Conservation (phyloP, 2,888 invertebrate genomes). For the Sinelater perroti region DNA sequence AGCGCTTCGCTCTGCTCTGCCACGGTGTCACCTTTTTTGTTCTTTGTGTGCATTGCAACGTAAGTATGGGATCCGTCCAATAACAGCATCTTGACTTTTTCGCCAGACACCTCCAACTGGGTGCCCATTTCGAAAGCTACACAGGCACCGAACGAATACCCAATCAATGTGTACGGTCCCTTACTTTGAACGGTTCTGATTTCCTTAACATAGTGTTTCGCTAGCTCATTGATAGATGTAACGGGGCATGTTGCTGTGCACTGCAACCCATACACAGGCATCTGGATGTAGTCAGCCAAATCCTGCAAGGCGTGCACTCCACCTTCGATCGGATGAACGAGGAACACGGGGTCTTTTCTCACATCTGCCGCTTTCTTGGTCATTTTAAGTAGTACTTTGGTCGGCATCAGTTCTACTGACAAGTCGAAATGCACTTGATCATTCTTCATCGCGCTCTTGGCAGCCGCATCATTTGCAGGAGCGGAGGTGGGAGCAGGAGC, state of each 20-base stretch:
- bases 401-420: conserved; percentile 77
- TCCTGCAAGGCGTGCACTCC: conserved; percentile 74
- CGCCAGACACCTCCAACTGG: conserved; percentile 74
- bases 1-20: conserved; percentile 77
- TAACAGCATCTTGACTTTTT: conserved; percentile 73
- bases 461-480: conserved; percentile 43
- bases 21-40: conserved; percentile 63
- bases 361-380: conserved; percentile 63
- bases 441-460: conserved; percentile 59
- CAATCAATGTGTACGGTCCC: conserved; percentile 89
- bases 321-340: conserved; percentile 91
- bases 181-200: conserved; percentile 78
- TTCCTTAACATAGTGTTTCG: conserved; percentile 75
- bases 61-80: conserved; percentile 92
- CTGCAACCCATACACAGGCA: conserved; percentile 89
- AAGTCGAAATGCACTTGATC: conserved; percentile 64
- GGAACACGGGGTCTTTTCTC: conserved; percentile 67
- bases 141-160: conserved; percentile 95
- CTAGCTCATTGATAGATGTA: conserved; percentile 75
- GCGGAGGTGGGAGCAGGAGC: too few relatives aligned
- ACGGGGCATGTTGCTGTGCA: conserved; percentile 82
- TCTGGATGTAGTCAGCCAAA: conserved; percentile 76
- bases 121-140: conserved; percentile 95
- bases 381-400: conserved; percentile 74
- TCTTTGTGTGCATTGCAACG: conserved; percentile 76